Evolutionary conservation across 2,113 vertebrate genomes (phyloP), one percentile per base, ranked within the genome.

Genomic region (Petaurus breviceps): DNA sequence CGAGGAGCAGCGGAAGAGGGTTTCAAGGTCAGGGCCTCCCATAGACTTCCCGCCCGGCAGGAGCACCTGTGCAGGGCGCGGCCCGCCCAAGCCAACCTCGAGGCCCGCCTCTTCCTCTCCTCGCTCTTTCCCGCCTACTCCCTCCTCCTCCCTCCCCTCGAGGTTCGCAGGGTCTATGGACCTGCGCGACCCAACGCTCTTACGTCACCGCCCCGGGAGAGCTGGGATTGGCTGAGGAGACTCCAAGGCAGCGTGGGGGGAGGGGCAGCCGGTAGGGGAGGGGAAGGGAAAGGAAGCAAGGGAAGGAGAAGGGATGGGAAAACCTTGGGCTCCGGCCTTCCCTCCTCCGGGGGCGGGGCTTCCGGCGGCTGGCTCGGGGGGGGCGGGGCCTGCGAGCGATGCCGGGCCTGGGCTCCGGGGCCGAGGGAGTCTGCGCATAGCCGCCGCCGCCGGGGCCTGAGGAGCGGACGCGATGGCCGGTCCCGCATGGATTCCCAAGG

Each of bases 401-500:
- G 49, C 49, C 46, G 90, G 37, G 95, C 90, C 51, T 26, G 68
- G 94, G 97, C 89, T 94, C 43, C 14, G 0, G 3, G 0, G 1
- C 0, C 0, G 0, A 93, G 92, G 16, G 54, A 97, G 49, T 1
- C 49, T 89, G 98, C 97, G 96, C 95, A 46, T 1, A 51, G 2
- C 28, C 0, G 26, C 57, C 61, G 93, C 51, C 84, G 54, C 84
- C 52, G 16, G 31, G 89, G 96, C 43, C 96, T 57, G 51, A 26
- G 46, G 24, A 47, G 90, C 25, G 49, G 96, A n/a, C 52, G 94
- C 94, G 91, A 98, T 98, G 98, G 98, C 98, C 0, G 97, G 97
- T 0, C 52, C 98, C 55, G 97, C 98, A 57, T 98, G 98, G 98
- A 95, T 98, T 55, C 97, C 98, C 51, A 98, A 98, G 98, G 98